These are phyloP conservation scores for Ganaspis brasiliensis DNA, from an alignment of 2,888 invertebrate genomes.

Conservation along the genomic window DNA sequence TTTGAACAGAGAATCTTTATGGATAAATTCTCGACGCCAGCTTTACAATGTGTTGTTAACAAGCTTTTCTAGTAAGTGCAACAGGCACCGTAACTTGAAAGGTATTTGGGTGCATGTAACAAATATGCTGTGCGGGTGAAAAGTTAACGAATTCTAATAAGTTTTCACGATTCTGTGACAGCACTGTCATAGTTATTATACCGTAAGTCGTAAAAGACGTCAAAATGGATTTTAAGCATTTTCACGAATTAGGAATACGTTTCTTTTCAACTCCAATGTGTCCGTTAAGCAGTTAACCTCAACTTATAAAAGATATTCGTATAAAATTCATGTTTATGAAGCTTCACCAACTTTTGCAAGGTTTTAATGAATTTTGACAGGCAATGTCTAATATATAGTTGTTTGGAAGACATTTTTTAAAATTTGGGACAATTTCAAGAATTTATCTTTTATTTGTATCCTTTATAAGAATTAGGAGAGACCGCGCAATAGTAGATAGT, in stretches of 20 bases:
- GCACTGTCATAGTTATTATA: conserved; percentile 48
- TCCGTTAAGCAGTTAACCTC: not conserved
- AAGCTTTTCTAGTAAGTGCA: conserved; percentile 9
- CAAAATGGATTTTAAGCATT: conserved; percentile 30
- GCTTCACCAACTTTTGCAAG: not conserved
- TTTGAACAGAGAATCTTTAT: too few species aligned
- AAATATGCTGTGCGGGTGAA: conserved; percentile 59
- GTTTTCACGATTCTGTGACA: conserved; percentile 68
- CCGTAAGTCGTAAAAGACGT: conserved; percentile 63
- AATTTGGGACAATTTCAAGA: too few species aligned
- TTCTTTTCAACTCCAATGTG: not conserved
- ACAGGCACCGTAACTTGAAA: not conserved
- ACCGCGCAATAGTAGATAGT: too few species aligned
- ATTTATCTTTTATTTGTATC: too few species aligned
- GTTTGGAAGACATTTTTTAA: too few species aligned
- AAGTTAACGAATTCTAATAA: conserved; percentile 75
- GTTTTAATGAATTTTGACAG: too few species aligned
- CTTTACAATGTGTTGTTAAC: conserved; percentile 1
- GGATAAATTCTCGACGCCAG: too few species aligned
- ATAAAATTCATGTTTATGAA: not conserved
- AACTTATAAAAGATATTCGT: too few species aligned
- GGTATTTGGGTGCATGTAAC: conserved; percentile 20
- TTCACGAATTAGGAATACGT: conserved; percentile 45
- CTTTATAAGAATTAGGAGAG: too few species aligned
- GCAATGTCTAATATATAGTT: too few species aligned